Percentiles rank a stretch among this genome's conserved stretches.
Evolutionary conservation across 2,797 vertebrate species (phyloP).

Genomic region (Crocidura indochinensis): DNA sequence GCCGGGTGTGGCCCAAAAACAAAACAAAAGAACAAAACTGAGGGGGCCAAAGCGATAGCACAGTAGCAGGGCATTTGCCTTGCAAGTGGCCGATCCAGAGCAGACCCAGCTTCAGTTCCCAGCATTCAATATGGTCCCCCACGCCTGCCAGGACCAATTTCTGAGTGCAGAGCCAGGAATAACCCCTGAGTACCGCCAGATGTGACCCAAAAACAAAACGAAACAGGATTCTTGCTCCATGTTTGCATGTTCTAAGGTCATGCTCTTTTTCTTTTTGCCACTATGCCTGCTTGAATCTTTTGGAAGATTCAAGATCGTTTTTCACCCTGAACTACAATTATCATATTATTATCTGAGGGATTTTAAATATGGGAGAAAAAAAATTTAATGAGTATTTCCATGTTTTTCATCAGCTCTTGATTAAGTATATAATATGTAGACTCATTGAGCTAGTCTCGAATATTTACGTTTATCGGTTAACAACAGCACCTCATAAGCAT

Average conservation of each 20-base stretch:
- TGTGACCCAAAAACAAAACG: too few relatives aligned
- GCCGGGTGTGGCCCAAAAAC: too few relatives aligned
- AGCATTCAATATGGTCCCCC: too few relatives aligned
- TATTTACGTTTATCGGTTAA: constrained; percentile 55
- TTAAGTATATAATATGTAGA: neutral
- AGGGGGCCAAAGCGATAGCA: too few relatives aligned
- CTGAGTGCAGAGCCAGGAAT: too few relatives aligned
- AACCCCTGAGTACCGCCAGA: too few relatives aligned
- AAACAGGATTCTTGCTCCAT: constrained; percentile 13
- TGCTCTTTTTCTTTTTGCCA: constrained; percentile 10
- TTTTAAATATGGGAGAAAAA: constrained; percentile 26
- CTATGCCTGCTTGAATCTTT: constrained; percentile 42
- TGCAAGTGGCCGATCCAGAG: too few relatives aligned
- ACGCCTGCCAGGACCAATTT: too few relatives aligned
- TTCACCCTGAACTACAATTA: neutral
- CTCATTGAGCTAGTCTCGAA: constrained; percentile 5
- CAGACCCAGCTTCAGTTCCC: too few relatives aligned
- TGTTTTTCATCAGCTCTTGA: constrained; percentile 42
- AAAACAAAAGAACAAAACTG: too few relatives aligned
- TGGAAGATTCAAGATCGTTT: constrained; percentile 45
- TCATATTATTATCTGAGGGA: constrained; percentile 52
- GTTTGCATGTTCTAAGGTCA: neutral
- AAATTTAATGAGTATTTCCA: constrained; percentile 40
- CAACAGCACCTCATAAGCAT: constrained; percentile 31
- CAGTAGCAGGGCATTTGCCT: too few relatives aligned